phyloP scores from a whole-genome alignment of 2,113 vertebrate species.

The Ochotona princeps region DNA sequence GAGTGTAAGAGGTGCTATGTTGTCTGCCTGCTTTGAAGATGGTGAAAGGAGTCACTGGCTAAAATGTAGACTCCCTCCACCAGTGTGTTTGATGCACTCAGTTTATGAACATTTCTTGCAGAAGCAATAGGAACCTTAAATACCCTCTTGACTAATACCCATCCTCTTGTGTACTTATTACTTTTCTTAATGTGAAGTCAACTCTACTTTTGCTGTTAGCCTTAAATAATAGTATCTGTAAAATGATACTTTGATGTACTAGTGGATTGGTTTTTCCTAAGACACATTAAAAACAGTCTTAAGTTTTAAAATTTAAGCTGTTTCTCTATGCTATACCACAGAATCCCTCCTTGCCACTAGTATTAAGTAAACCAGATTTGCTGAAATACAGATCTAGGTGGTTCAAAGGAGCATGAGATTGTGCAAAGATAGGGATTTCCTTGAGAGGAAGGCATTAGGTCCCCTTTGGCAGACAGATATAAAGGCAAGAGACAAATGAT shows the following conservation, averaged over 20 bases:
- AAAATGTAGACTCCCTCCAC: not conserved
- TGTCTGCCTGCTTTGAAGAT: not conserved
- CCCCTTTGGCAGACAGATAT: not conserved
- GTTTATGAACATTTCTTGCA: not conserved
- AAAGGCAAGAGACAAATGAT: not conserved
- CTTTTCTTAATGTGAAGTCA: conserved; percentile 32
- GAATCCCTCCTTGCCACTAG: not conserved
- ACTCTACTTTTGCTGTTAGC: not conserved
- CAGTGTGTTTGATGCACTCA: not conserved
- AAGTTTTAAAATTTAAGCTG: not conserved
- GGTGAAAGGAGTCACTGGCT: not conserved
- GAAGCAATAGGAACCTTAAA: not conserved
- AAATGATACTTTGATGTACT: conserved; percentile 21
- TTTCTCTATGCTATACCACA: not conserved
- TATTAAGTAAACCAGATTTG: not conserved
- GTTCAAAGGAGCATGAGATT: conserved; percentile 9
- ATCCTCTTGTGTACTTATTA: not conserved
- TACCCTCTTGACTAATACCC: not conserved
- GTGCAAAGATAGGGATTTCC: not conserved
- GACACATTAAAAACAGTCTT: not conserved
- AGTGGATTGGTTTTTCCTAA: not conserved
- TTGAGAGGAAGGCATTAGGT: not conserved
- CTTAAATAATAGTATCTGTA: not conserved
- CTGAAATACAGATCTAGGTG: not conserved
- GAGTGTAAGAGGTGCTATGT: not conserved